A percentile compares a stretch with the other conserved stretches of the same genome.
Conservation (phyloP, 2,888 invertebrate species). For the Linnaemya vulpina region DNA sequence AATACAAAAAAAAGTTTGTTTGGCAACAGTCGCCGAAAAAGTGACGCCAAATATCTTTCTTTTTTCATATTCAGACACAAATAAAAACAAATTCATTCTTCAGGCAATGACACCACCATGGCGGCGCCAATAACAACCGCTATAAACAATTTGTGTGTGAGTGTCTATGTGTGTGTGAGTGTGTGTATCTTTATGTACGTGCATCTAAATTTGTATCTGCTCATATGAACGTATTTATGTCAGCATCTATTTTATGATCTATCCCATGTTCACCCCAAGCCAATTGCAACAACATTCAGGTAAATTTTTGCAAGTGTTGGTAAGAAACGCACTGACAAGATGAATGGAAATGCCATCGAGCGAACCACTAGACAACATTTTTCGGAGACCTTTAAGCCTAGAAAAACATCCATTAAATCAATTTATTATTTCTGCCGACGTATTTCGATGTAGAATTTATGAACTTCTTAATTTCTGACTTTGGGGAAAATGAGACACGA, state of each 20-base stretch:
- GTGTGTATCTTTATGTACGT: not conserved
- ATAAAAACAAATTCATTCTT: conserved; percentile 58
- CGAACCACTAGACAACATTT: not conserved
- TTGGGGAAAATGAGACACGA: too few relatives aligned
- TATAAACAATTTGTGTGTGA: conserved; percentile 27
- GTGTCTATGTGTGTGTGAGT: conserved; percentile 4
- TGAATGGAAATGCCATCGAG: too few relatives aligned
- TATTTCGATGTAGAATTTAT: too few relatives aligned
- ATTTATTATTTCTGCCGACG: too few relatives aligned
- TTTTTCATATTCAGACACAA: conserved; percentile 62
- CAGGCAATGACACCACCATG: conserved; percentile 64
- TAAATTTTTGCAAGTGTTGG: not conserved
- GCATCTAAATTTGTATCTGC: not conserved
- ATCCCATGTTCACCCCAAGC: not conserved
- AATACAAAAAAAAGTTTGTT: conserved; percentile 45
- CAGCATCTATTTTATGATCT: conserved; percentile 7
- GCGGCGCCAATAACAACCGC: conserved; percentile 62
- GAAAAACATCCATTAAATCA: too few relatives aligned
- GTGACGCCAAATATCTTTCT: conserved; percentile 62
- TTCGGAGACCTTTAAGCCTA: too few relatives aligned
- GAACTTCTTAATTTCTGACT: too few relatives aligned
- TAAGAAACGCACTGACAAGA: not conserved
- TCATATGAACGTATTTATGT: not conserved
- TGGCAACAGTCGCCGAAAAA: conserved; percentile 68
- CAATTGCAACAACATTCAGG: conserved; percentile 5